These are phyloP conservation scores for Mechanitis mazaeus DNA, from an alignment of 2,888 invertebrate species.

Conservation along the genomic window DNA sequence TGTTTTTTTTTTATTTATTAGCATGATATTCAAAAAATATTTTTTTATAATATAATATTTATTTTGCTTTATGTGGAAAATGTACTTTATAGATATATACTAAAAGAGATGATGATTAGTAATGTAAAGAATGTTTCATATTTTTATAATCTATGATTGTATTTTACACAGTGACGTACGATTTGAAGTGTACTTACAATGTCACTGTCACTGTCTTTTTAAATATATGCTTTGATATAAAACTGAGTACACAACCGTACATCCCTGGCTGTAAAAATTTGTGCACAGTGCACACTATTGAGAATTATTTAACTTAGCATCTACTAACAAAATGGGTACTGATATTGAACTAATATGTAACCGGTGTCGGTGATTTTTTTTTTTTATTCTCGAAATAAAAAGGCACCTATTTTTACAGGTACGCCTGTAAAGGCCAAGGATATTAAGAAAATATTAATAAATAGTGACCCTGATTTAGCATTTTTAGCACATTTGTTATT, in stretches of 20 bases:
- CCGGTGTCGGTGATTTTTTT: slow-evolving; percentile 37
- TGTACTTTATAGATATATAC: not conserved
- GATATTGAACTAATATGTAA: slow-evolving; percentile 31
- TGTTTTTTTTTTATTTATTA: no score
- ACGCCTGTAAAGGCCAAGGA: slow-evolving; percentile 62
- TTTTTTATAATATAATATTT: slow-evolving; percentile 2
- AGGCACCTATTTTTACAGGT: slow-evolving; percentile 61
- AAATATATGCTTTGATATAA: not conserved
- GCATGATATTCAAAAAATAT: no score
- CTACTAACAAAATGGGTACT: slow-evolving; percentile 48
- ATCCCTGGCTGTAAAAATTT: slow-evolving; percentile 22
- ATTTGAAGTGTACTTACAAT: not conserved
- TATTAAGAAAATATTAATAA: slow-evolving; percentile 52
- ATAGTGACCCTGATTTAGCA: slow-evolving; percentile 13
- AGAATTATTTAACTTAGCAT: slow-evolving; percentile 31
- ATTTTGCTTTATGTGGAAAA: slow-evolving; percentile 7
- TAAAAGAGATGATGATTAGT: no score
- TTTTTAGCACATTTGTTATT: not conserved
- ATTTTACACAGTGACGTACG: slow-evolving; percentile 23
- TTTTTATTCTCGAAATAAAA: slow-evolving; percentile 9
- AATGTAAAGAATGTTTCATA: no score
- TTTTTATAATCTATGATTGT: no score
- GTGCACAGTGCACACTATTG: slow-evolving; percentile 31
- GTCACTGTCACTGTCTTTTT: not conserved
- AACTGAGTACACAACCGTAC: slow-evolving; percentile 19